Percentiles rank a stretch among this genome's conserved stretches.
These are phyloP conservation scores for Chrysaora quinquecirrha DNA, from an alignment of 30 jellyfish, hydroid and myxozoan genomes.

Conservation along the genomic window DNA sequence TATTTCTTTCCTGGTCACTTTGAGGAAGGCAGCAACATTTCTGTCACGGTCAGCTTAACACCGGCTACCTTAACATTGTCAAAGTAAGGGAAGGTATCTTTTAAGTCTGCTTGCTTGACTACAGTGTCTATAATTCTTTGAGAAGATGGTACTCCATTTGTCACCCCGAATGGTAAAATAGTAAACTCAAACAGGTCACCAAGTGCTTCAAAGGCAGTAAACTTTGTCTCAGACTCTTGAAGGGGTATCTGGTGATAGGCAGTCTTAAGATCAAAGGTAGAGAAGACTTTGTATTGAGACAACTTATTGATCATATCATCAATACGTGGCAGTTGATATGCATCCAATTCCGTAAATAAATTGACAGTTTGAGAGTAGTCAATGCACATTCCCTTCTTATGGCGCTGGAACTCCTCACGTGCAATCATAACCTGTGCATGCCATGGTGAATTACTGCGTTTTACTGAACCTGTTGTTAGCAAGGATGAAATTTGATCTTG, in stretches of 20 bases:
- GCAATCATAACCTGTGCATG: constrained; percentile 65
- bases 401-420: constrained; percentile 40
- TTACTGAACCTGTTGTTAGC: constrained; percentile 48
- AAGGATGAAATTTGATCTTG: constrained; percentile 45
- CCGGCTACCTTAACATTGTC: constrained; percentile 67
- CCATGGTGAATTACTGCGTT: constrained; percentile 69
- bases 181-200: constrained; percentile 67
- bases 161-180: constrained; percentile 67
- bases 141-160: constrained; percentile 34
- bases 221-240: constrained; percentile 64
- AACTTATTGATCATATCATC: constrained; percentile 64
- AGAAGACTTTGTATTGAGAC: constrained; percentile 40
- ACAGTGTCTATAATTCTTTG: constrained; percentile 19
- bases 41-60: constrained; percentile 47
- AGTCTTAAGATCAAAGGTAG: constrained; percentile 67
- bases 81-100: constrained; percentile 62
- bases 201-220: constrained; percentile 76
- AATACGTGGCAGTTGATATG: constrained; percentile 67
- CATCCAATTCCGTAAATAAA: constrained; percentile 64
- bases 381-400: constrained; percentile 60
- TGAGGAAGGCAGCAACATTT: constrained; percentile 61
- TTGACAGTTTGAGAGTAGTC: constrained; percentile 70
- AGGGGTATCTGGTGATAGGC: constrained; percentile 80
- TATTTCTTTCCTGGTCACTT: constrained; percentile 25
- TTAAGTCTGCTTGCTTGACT: constrained; percentile 35